Evolutionary conservation across 2,888 invertebrate species (phyloP), one percentile per base, ranked within the genome.

Genomic region (Oscheius onirici): DNA sequence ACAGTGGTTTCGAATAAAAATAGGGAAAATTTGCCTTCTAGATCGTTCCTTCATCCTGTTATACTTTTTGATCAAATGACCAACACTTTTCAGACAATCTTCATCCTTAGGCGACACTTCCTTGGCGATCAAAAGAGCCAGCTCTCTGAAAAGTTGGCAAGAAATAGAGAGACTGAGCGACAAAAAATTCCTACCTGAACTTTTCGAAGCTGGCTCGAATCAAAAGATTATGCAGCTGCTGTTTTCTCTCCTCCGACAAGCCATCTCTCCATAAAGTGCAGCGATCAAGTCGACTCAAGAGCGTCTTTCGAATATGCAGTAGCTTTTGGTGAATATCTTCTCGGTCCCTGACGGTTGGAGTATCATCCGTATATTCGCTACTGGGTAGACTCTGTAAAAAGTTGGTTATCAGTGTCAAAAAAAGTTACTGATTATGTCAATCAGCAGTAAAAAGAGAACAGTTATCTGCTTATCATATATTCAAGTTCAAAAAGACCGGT

Each of bases 191-290:
- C 17, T 44, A 67, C 73, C 69, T 70, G 58, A 73, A 78, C 40
- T 78, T 69, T 10, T 74, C 54, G 34, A 78, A 76, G 34, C 70
- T 76, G 3, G 71, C 74, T 40, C 61, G 60, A 34, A 72, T 60
- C 15, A 76, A 28, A 24, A 75, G 61, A 17, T 68, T 55, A 22
- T 78, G 69, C 13, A 78, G 57, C 11, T 61, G 46, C 8, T 57
- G 34, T n/a, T 70, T 70, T 8, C 72, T 43, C 22, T 72, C 71
- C 1, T 69, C 43, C 1, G 69, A 26, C 5, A 70, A 24, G 11
- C 43, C 11, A 22, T 54, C 40, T 26, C 73, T 69, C 78, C 78
- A 78, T n/a, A 20, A 24, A 10, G 78, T 78, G 49, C 78, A 78
- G 28, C 73, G 55, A 51, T 78, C 78, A 13, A 78, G 66, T 46